A percentile compares a stretch with the other conserved stretches of the same genome.
Conservation (phyloP, 2,113 vertebrate genomes). For the Erythrolamprus reginae region DNA sequence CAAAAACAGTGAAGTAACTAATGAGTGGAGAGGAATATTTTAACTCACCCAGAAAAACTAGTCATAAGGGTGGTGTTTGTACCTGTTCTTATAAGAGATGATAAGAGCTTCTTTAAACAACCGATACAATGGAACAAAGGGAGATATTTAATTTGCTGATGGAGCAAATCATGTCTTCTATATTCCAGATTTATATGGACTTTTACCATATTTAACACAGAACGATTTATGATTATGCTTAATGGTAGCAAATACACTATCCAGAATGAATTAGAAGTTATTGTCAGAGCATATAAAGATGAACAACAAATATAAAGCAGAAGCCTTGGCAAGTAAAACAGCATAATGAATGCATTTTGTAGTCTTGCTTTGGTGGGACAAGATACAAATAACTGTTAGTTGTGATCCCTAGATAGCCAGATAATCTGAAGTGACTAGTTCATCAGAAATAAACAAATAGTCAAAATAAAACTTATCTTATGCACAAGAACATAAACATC, state of each 20-base stretch:
- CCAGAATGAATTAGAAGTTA: background rate
- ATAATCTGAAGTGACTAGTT: background rate
- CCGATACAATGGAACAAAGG: no score
- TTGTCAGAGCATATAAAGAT: background rate
- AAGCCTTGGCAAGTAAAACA: background rate
- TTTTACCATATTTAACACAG: background rate
- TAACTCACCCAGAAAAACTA: no score
- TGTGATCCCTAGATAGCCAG: background rate
- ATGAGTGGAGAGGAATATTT: no score
- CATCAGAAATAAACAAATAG: background rate
- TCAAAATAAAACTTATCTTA: background rate
- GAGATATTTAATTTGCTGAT: no score
- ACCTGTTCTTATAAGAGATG: no score
- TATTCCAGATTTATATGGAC: no score
- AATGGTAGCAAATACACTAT: background rate
- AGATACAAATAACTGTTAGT: background rate
- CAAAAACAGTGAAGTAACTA: background rate
- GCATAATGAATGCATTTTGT: background rate
- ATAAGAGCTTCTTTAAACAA: no score
- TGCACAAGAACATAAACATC: background rate
- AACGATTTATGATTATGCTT: background rate
- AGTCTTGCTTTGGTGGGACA: background rate
- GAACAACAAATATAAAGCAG: background rate
- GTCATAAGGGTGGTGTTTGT: no score
- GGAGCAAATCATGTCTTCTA: no score